Percentiles rank a stretch among this genome's conserved stretches.
Evolutionary conservation across 2,113 vertebrate genomes (phyloP).

Genomic region (Craseonycteris thonglongyai): DNA sequence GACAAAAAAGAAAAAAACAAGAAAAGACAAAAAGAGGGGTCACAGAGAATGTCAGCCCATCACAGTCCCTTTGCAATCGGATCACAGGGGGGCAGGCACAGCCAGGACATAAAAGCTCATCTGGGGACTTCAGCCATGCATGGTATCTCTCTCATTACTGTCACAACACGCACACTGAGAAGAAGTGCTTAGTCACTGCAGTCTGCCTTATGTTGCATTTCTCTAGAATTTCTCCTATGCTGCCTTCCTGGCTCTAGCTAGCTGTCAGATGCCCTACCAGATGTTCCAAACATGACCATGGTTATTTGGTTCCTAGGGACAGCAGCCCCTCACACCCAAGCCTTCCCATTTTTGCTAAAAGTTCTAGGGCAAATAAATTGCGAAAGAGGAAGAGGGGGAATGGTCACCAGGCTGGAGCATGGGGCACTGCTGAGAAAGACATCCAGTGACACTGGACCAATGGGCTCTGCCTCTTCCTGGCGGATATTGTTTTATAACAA

Average conservation of each 20-base stretch:
- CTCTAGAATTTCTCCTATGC: constrained; percentile 50
- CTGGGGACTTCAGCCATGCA: neutral
- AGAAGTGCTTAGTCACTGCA: neutral
- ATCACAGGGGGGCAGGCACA: neutral
- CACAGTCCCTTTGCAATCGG: neutral
- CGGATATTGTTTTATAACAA: neutral
- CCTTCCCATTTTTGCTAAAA: neutral
- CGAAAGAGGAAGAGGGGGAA: neutral
- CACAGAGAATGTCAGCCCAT: neutral
- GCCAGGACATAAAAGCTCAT: neutral
- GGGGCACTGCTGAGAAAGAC: neutral
- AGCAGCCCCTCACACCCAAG: constrained; percentile 10
- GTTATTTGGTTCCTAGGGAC: neutral
- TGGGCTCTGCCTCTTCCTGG: neutral
- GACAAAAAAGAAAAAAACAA: neutral
- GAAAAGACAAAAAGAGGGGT: neutral
- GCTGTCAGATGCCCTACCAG: constrained; percentile 63
- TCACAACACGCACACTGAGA: neutral
- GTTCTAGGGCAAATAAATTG: neutral
- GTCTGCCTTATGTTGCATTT: constrained; percentile 34
- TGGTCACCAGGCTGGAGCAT: neutral
- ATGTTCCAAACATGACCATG: constrained; percentile 57
- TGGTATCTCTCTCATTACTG: neutral
- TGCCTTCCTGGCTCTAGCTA: neutral
- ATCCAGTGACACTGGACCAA: neutral